Base-by-base conservation (phyloP, 2,888 invertebrate species). In the Hybos culiciformis region DNA sequence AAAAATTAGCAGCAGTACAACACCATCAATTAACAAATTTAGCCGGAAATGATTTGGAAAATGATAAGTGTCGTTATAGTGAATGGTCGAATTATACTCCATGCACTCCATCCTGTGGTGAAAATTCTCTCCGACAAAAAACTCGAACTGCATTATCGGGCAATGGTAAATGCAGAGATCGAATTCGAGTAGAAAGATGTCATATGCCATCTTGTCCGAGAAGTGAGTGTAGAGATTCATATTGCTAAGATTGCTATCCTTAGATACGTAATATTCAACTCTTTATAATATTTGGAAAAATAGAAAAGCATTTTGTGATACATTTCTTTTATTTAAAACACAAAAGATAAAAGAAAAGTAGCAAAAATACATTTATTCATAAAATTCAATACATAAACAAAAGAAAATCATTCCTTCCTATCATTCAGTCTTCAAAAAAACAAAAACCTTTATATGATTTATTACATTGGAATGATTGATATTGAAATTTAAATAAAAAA, bases 11-110 rank as follows among this genome's bases (percentile, higher is more conserved):
- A 43, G 12, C 45, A 33, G 11, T 34, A 9, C 41, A 33, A 41
- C 31, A 41, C 48, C 24, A 24, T 8, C 31, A 37, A 2, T 9
- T 24, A 40, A 4, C 42, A 8, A 37, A 23, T 37, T 5, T 5
- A 9, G 37, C 23, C 11, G 23, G 14, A 24, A 11, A 29, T 29
- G 38, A 39, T 39, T 2, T 3, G 34, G 14, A 20, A 46, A 55
- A 56, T 14, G 64, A 60, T 17, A 72, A 73, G 46, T 82, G 81
- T 55, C 66, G 69, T 26, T 74, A 79, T 54, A 73, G 75, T 0
- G 67, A 71, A 40, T 81, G 81, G 81, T 74, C 77, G n/a, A 68
- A 70, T 8, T 81, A 80, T 80, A 74, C 77, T 4, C 73, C 76
- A 1, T 82, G 82, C 56, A 74, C 75, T 1, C 71, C 71, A 6